Percentiles rank a stretch among this genome's conserved stretches.
phyloP scores from a whole-genome alignment of 2,113 vertebrate species.

The Candoia aspera region DNA sequence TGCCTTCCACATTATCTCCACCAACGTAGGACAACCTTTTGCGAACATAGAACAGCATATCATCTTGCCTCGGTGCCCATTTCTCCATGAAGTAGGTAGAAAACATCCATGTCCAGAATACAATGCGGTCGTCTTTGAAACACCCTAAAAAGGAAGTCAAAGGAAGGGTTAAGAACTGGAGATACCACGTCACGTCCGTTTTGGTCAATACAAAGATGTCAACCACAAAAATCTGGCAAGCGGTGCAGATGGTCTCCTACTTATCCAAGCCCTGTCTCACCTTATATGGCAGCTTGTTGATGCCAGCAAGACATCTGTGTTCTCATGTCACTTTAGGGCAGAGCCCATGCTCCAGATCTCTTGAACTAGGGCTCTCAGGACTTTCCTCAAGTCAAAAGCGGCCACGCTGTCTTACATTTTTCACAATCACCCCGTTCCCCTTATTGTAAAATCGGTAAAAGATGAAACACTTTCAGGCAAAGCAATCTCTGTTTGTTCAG shows the following conservation, averaged over 20 bases:
- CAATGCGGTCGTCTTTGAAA: conserved; percentile 97
- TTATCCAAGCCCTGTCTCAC: not conserved
- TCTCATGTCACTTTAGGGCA: not conserved
- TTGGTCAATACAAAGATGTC: not conserved
- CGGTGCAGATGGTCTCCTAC: not conserved
- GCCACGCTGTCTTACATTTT: not conserved
- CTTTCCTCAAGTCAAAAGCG: not conserved
- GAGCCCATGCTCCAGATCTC: not conserved
- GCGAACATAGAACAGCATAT: conserved; percentile 98
- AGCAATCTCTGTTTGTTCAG: not conserved
- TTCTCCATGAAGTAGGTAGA: conserved; percentile 99
- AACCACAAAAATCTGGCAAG: not conserved
- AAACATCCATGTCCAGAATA: conserved; percentile 99
- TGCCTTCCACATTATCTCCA: conserved; percentile 76
- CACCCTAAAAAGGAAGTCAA: conserved; percentile 75
- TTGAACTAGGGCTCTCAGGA: not conserved
- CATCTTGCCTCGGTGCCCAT: conserved; percentile 88
- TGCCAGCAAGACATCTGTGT: no score
- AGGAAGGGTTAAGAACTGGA: not conserved
- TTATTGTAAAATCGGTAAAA: not conserved
- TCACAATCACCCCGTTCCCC: not conserved
- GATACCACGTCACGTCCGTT: not conserved
- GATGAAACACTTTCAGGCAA: not conserved
- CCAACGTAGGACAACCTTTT: conserved; percentile 79
- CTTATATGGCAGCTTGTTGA: not conserved